Evolutionary conservation across 2,113 vertebrate species (phyloP), one percentile per base, ranked within the genome.

Genomic region (Mastomys natalensis): DNA sequence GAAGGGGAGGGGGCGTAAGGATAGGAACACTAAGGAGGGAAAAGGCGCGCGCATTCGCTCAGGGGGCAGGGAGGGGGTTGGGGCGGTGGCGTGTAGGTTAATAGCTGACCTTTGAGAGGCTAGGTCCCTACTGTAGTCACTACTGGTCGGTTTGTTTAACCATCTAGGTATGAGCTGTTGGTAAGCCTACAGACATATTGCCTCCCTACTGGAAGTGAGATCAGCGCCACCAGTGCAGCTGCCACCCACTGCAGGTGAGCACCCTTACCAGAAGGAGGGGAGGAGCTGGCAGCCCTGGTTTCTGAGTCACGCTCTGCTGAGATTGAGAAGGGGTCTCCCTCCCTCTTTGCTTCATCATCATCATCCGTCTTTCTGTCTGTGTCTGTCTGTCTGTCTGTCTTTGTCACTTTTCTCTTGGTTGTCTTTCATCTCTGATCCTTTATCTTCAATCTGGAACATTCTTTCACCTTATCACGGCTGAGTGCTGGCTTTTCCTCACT

Each of bases 171-270:
- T 12, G 12, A 97, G 62, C 55, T 43, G 40, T 8, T 87, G 62
- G 53, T 26, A 43, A 78, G 74, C 26, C 70, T 37, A 58, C 26
- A 13, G n/a, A 89, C n/a, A 22, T 2, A 34, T 21, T 21, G 60
- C 37, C 70, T 72, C 37, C 37, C 37, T 21, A 40, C 4, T 40
- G 4, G 3, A 34, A 7, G 45, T 48, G 78, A 60, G 86, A 70
- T 58, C 1, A 60, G 87, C 1, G 45, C 60, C 34, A 48, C 31
- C 76, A 34, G 31, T 13, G 29, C 70, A 34, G 55, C 62, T 45
- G 76, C 68, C 64, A 22, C 74, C 58, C 62, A 7, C 10, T 26
- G 72, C 93, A 95, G 92, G 90, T 95, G 84, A 93, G 90, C 11
- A 4, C 53, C 74, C 55, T 37, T 82, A 29, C 40, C 72, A 1